Conservation (phyloP, 2,888 invertebrate genomes). For the Campoletis raptor region DNA sequence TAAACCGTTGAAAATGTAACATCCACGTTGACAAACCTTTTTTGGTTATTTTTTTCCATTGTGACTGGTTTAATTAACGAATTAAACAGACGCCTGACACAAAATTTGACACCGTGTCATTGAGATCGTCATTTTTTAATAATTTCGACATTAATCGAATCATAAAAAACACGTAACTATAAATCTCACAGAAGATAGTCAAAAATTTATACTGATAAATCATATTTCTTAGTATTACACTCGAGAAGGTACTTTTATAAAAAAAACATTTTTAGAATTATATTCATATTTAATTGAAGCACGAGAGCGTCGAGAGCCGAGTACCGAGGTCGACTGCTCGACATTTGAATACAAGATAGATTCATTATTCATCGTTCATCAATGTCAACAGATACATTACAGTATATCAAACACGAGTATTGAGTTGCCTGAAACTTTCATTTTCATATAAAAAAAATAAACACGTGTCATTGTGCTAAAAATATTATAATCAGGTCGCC, state of each 20-base stretch:
- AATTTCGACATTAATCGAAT: too few species aligned
- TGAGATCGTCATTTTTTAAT: too few species aligned
- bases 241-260: neutral
- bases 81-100: too few species aligned
- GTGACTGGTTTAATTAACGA: too few species aligned
- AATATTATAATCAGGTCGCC: neutral
- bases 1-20: too few species aligned
- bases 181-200: neutral
- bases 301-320: neutral
- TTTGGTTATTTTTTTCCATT: too few species aligned
- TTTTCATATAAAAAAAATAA: neutral
- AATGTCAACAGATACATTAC: neutral
- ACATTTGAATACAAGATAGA: neutral
- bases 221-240: neutral
- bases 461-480: neutral
- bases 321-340: neutral
- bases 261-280: neutral
- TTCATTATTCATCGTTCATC: conserved; percentile 25
- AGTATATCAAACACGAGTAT: neutral
- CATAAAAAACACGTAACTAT: too few species aligned
- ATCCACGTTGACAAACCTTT: too few species aligned
- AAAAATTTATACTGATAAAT: neutral
- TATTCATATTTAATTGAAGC: neutral
- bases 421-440: neutral
- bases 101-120: too few species aligned